Evolutionary conservation across 2,888 invertebrate genomes (phyloP), one percentile per base, ranked within the genome.

Genomic region (Crepidodera aurea): DNA sequence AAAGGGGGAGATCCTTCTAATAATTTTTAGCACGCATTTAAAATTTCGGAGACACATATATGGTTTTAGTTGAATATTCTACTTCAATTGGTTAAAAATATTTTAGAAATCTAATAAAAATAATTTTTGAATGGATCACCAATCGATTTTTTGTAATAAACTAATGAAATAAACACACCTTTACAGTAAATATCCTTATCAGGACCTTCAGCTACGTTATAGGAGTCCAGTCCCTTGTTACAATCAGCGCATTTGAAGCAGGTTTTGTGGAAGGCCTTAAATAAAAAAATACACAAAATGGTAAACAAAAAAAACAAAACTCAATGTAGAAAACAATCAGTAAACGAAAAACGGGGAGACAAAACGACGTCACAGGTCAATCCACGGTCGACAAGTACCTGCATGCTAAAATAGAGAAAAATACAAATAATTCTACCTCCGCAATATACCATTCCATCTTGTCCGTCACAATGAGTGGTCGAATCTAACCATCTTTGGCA

Each of bases 161-260:
- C 16, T 19, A 2, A 39, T 16, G 6, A 3, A 42, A 39, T 51
- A 29, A 59, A 86, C 87, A 79, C 86, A 93, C 94, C 93, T 91
- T 93, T 96, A 86, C 97, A 97, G 86, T 94, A 97, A 85, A 96
- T 93, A 81, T 96, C 93, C 86, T 92, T 93, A 82, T 96, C 94
- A 76, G 96, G 92, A 78, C 93, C 96, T 83, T 94, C 95, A 83
- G 94, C 94, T 85, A 92, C 93, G 85, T 91, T 92, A 78, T 91
- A 88, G 72, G 94, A 94, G 85, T 95, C 94, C 86, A 95, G 87
- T 80, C 91, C 86, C 86, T 93, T 94, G 77, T 85, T 83, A 85
- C 94, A 95, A 75, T 89, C 87, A 81, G 87, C 92, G 86, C 94
- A 94, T 86, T 94, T 94, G 90, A 90, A 95, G 86, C 94, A 95